Base-by-base conservation (phyloP, 2,797 vertebrate genomes). In the Poecilia gillii region DNA sequence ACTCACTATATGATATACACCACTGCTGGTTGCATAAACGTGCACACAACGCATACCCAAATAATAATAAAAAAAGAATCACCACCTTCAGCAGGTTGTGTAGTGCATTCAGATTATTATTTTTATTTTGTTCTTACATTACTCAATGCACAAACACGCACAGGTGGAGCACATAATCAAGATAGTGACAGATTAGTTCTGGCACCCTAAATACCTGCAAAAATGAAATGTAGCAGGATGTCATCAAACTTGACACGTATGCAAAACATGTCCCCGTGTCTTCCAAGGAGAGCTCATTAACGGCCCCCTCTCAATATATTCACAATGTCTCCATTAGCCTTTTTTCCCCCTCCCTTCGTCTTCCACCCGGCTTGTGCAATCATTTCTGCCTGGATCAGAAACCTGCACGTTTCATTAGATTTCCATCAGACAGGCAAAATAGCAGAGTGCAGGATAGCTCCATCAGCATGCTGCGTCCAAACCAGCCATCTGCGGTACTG, bases 361-460 rank as follows among this genome's bases (percentile, higher is more conserved):
- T 39, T 41, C 47, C 31, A n/a, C 83, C 59, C 76, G 73, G 73
- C 46, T 1, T 80, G 78, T 73, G 75, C 76, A 87, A 75, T 85
- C 75, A 49, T 85, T 83, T 87, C 75, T 79, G 83, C 71, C 75
- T 79, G 77, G 76, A 82, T 87, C 78, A 85, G 76, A 85, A 86
- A 80, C 83, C 78, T 80, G 76, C 81, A 82, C 31, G 75, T 89
- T 93, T 85, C 84, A 93, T 91, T 92, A 88, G 79, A 87, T 87
- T 85, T 85, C 88, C 84, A 88, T 86, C 81, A 88, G 80, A 83
- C 66, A 81, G 74, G 80, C 81, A 85, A 83, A 87, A 87, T 81
- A 84, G 71, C 76, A 39, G 25, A 78, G 79, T 81, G 89, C 83
- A 39, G 71, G 72, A 75, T 43, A 47, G 78, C 79, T 79, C 39